phyloP scores from a whole-genome alignment of 1,140 invertebrate genomes.

The Danaus melanippus region DNA sequence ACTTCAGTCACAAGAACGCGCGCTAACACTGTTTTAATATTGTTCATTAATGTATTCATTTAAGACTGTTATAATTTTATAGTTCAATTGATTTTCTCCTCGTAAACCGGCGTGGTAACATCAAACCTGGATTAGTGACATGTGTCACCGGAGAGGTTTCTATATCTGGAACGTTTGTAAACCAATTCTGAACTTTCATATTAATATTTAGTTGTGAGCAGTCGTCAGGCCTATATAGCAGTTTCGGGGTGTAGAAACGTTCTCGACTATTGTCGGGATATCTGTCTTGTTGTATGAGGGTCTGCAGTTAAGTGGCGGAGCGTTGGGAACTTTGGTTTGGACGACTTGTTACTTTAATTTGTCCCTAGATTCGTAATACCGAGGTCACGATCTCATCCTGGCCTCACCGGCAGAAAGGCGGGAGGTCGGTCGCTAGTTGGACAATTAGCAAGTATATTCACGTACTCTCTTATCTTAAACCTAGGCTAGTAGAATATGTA shows the following conservation, averaged over 20 bases:
- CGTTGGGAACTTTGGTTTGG: constrained; percentile 18
- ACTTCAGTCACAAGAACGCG: constrained; percentile 6
- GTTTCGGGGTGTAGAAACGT: constrained; percentile 24
- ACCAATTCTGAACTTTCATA: constrained; percentile 4
- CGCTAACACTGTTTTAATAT: background rate
- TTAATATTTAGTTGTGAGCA: constrained; percentile 16
- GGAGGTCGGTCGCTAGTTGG: constrained; percentile 26
- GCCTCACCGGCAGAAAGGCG: constrained; percentile 3
- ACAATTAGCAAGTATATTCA: constrained; percentile 4
- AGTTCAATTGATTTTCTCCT: too few relatives aligned
- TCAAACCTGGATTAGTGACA: too few relatives aligned
- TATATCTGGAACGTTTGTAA: background rate
- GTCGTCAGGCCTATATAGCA: constrained; percentile 29
- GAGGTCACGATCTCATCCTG: constrained; percentile 6
- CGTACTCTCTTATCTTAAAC: constrained; percentile 12
- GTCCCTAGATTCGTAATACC: constrained; percentile 9
- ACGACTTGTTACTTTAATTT: constrained; percentile 21
- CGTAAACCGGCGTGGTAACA: too few relatives aligned
- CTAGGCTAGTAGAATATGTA: constrained; percentile 27
- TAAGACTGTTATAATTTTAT: constrained; percentile 4
- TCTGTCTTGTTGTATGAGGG: constrained; percentile 18
- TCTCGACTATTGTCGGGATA: constrained; percentile 17
- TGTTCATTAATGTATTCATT: background rate
- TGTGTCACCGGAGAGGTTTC: too few relatives aligned
- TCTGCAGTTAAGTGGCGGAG: constrained; percentile 15